These are phyloP conservation scores for Tiaroga cobitis DNA, from an alignment of 2,797 vertebrate genomes.

Conservation along the genomic window DNA sequence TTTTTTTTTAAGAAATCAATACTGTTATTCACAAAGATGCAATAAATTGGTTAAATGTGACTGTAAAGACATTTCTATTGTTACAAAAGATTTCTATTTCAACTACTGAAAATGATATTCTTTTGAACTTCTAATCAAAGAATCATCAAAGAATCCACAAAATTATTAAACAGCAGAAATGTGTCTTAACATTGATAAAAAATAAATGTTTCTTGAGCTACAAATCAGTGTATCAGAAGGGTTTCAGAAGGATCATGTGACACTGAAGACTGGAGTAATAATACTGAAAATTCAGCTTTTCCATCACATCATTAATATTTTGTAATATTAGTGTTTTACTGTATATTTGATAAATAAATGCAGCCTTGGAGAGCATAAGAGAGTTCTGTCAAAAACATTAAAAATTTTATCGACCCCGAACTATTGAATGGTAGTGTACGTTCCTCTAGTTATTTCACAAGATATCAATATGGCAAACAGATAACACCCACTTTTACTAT, in stretches of 20 bases:
- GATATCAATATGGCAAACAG: background rate
- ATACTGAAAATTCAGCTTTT: background rate
- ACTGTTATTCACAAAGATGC: background rate
- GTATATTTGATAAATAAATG: background rate
- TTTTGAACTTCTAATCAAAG: background rate
- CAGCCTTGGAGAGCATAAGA: background rate
- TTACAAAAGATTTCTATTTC: background rate
- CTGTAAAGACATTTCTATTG: background rate
- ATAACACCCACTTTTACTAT: conserved; percentile 84
- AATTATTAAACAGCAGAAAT: background rate
- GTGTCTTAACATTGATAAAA: background rate
- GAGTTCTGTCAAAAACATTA: background rate
- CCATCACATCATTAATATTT: too few species aligned
- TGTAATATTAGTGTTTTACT: background rate
- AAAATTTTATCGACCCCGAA: background rate
- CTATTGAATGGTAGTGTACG: background rate
- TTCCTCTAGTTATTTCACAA: background rate
- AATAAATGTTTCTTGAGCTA: background rate
- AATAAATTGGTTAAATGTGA: background rate
- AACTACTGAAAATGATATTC: background rate
- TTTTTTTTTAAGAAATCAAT: background rate
- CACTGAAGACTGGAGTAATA: background rate
- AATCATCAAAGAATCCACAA: background rate
- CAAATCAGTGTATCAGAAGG: background rate
- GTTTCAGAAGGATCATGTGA: background rate